These are phyloP conservation scores for Brachionus manjavacas DNA, from an alignment of 1,140 invertebrate genomes.

Conservation along the genomic window DNA sequence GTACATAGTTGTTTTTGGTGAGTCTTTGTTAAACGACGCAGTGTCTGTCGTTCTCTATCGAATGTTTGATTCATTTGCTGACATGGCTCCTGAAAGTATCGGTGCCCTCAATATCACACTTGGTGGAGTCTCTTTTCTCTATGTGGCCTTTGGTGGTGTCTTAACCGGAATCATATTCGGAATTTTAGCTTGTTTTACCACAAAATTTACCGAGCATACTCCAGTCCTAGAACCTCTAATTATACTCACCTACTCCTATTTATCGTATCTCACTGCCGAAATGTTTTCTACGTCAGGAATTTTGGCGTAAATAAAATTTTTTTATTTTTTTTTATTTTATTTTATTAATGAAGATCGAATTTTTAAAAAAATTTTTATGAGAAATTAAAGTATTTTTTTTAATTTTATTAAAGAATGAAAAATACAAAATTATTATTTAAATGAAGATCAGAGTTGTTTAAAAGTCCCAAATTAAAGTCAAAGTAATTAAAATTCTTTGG, in stretches of 20 bases:
- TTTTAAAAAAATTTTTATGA: too few relatives aligned
- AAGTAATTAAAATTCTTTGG: too few relatives aligned
- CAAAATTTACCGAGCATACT: slow-evolving; percentile 87
- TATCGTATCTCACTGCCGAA: slow-evolving; percentile 92
- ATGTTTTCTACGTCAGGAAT: slow-evolving; percentile 98
- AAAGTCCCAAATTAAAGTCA: too few relatives aligned
- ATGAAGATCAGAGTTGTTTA: too few relatives aligned
- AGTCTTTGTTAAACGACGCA: slow-evolving; percentile 81
- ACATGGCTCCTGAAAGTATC: slow-evolving; percentile 52
- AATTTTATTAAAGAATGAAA: neutral
- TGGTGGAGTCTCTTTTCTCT: slow-evolving; percentile 82
- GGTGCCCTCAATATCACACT: slow-evolving; percentile 65
- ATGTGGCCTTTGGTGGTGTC: slow-evolving; percentile 86
- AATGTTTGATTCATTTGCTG: slow-evolving; percentile 55
- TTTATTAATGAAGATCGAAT: too few relatives aligned
- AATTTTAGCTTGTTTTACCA: slow-evolving; percentile 86
- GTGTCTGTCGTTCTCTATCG: slow-evolving; percentile 58
- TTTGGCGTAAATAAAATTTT: slow-evolving; percentile 48
- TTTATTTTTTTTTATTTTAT: neutral
- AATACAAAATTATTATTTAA: too few relatives aligned
- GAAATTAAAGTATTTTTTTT: too few relatives aligned
- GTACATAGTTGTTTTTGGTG: slow-evolving; percentile 98
- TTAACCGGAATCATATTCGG: slow-evolving; percentile 91
- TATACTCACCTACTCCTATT: slow-evolving; percentile 94
- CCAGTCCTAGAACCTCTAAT: slow-evolving; percentile 96